Base-by-base conservation (phyloP, 2,888 invertebrate species). In the Clunio marinus region DNA sequence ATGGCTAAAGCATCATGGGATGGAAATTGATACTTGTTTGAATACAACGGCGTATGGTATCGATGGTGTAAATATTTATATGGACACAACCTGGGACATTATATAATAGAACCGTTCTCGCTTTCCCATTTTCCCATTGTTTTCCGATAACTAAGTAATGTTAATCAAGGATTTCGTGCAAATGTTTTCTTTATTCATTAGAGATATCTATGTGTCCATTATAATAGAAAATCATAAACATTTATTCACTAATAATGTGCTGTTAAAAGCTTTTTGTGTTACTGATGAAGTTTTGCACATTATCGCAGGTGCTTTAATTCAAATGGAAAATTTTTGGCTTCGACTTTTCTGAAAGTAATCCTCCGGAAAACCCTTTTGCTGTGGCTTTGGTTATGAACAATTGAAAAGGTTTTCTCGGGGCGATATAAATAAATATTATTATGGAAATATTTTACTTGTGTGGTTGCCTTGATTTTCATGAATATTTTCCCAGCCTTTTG, bases 151-250 rank as follows among this genome's bases (percentile, higher is more conserved):
- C n/a, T n/a, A n/a, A n/a, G n/a, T n/a, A 2, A 3, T 7, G 5
- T n/a, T 51, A 51, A 51, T 51, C 20, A 51, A 51, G 51, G 20
- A 22, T 51, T 17, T 22, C 22, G 22, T 22, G 51, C 51, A 51
- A 51, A 51, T 51, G 22, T 51, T 51, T 22, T 51, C 51, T 13
- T 20, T 51, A n/a, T n/a, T n/a, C n/a, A n/a, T n/a, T n/a, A n/a
- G n/a, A n/a, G n/a, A n/a, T n/a, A n/a, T n/a, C n/a, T n/a, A n/a
- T n/a, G n/a, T n/a, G 51, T 3, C 3, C 41, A 15, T 10, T 2
- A 41, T 41, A 41, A 51, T 17, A 8, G 51, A 17, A 51, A 17
- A 22, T 51, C 51, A 51, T 51, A 51, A 17, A 51, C 51, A 51
- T 51, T 51, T 22, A n/a, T n/a, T n/a, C n/a, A n/a, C n/a, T n/a